Evolutionary conservation across 2,113 vertebrate species (phyloP).

Genomic region (Equus przewalskii): DNA sequence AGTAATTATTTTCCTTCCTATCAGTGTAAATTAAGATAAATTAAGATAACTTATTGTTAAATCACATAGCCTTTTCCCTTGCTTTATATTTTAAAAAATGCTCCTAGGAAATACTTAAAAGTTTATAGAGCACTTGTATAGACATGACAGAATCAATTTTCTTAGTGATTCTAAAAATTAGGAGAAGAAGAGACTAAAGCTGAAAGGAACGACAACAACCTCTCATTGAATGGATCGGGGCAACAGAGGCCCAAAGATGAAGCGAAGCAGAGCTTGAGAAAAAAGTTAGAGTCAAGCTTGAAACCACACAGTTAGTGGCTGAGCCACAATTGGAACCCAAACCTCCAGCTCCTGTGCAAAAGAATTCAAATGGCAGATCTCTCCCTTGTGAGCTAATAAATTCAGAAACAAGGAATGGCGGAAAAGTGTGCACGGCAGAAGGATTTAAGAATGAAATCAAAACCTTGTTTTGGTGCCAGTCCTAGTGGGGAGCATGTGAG

Average conservation of each 20-base stretch:
- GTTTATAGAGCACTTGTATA: background rate
- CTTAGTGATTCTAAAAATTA: constrained; percentile 5
- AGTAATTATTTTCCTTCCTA: background rate
- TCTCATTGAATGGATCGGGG: background rate
- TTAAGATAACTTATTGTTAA: background rate
- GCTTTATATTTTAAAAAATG: constrained; percentile 27
- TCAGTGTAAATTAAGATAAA: background rate
- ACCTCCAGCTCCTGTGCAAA: background rate
- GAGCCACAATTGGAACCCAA: constrained; percentile 1
- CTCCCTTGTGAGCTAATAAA: constrained; percentile 20
- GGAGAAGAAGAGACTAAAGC: background rate
- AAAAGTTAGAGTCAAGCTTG: background rate
- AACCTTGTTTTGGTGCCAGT: background rate
- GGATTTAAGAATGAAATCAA: constrained; percentile 56
- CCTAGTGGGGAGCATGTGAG: background rate
- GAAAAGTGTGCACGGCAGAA: constrained; percentile 38
- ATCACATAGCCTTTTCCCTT: background rate
- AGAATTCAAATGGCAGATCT: constrained; percentile 16
- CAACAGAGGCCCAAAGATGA: background rate
- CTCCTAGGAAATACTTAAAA: constrained; percentile 29
- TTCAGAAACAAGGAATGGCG: constrained; percentile 19
- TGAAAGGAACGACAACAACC: background rate
- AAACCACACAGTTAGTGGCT: background rate
- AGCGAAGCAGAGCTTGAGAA: background rate
- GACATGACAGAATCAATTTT: background rate